Base-by-base conservation (phyloP, 2,797 vertebrate species). In the Brotula barbata region DNA sequence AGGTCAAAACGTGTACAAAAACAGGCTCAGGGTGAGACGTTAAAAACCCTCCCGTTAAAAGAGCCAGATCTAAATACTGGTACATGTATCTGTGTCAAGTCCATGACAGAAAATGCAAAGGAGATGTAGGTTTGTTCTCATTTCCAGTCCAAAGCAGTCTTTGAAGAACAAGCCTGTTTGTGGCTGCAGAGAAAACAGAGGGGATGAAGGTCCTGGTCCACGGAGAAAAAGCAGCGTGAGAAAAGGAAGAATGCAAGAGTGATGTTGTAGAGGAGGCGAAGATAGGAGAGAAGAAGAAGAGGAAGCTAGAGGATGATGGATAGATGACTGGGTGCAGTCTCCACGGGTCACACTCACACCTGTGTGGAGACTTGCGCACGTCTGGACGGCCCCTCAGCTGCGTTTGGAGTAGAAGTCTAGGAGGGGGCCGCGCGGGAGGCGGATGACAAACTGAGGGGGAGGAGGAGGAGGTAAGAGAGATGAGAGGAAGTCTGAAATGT, bases 261-360 rank as follows among this genome's bases (percentile, higher is more conserved):
- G 78, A 82, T 71, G 75, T 58, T 68, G 82, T 91, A 55, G 71
- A 93, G 92, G 91, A 94, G 91, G 88, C 92, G 41, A 80, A 94
- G 92, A 78, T 90, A 94, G 92, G 92, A 91, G 85, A 94, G 56
- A 78, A 93, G 90, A 71, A 92, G 90, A 83, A 93, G 91, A 70
- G 89, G 90, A 84, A 89, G 91, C 75, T 84, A 91, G 78, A 94
- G 88, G 88, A 86, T 74, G 85, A 86, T 89, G 87, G 89, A 87
- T 73, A 90, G 91, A 79, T 78, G 92, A 87, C 91, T 91, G 79
- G 90, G 90, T 87, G 75, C 87, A 71, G 92, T 90, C 87, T 95
- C 93, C 87, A 2, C 85, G 88, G 80, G 89, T 94, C 92, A 95
- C 92, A 89, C 92, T 94, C 90, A 87, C 87, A 84, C 86, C 86